Base-by-base conservation (phyloP, 2,888 invertebrate genomes). In the Mesorhabditis sp. region DNA sequence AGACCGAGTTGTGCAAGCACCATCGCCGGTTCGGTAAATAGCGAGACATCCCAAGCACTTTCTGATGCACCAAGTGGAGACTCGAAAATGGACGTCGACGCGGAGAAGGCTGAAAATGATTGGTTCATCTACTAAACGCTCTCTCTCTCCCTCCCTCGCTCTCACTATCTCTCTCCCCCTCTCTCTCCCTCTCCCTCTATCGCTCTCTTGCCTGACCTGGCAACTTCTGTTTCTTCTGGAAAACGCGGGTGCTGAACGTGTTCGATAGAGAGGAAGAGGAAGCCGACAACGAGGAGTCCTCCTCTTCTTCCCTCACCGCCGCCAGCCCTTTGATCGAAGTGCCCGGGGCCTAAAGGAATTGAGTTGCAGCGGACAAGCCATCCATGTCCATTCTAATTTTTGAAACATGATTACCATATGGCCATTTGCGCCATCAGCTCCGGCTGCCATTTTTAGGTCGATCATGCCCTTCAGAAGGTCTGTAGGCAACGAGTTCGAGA, bases 1-100 rank as follows among this genome's bases (percentile, higher is more conserved):
- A 82, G 82, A n/a, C 82, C 83, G 42, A 84, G 73, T 66, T 81
- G 83, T 4, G 82, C 80, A 43, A 84, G 72, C 6, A 84, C 83
- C 76, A 80, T 79, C 4, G 82, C 78, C 4, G 84, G 84, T 70
- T 83, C 83, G 4, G 71, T 72, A 68, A 81, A 79, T 41, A 74
- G 68, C 43, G 77, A 72, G 15, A 84, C 80, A 71, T 84, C 83
- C 84, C 84, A 84, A 43, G 71, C 71, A 4, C 78, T 68, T 45
- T 81, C 81, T 28, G 58, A 50, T 10, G 62, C 42, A 45, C 72
- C 71, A 15, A 72, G 70, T 43, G 78, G 75, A 13, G 75, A 66
- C 6, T 81, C 80, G 50, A 77, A 80, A 5, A 76, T 71, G 3
- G 79, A 79, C 4, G 79, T 76, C 0, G 81, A 79, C 4, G 76